Evolutionary conservation across 2,888 invertebrate species (phyloP), one percentile per base, ranked within the genome.

Genomic region (Netelia virgata): DNA sequence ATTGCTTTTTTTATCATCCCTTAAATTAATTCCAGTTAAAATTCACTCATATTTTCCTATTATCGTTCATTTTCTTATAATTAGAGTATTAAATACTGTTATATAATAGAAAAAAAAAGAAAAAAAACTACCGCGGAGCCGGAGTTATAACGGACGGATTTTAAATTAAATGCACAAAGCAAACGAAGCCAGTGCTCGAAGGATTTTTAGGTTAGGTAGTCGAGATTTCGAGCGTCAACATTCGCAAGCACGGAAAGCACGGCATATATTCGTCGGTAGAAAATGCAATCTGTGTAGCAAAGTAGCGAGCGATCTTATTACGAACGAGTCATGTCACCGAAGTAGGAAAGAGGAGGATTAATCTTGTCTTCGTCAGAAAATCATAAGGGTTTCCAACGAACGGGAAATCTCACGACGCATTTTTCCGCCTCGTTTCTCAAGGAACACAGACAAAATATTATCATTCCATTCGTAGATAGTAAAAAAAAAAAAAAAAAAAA

Each of bases 211-310:
- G 18, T 57, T 57, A 18, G 16, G 18, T 18, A 57, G 10, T 57
- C 57, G 9, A 57, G 57, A 55, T 70, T 70, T 36, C 10, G 16
- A n/a, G 55, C 55, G 23, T 16, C 47, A 14, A 16, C n/a, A 36
- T 57, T 57, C 1, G 18, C 57, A 11, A 11, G 28, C 18, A 6
- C 28, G 11, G n/a, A 36, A 10, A n/a, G 23, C 10, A 68, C n/a
- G 50, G 50, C n/a, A 50, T 55, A 69, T 69, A 28, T 55, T 55
- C 55, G 11, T 36, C 41, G 55, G n/a, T 16, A 36, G n/a, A 55
- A 70, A 70, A 70, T 70, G 53, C 69, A 68, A 68, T 70, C 55
- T n/a, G 55, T 8, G 53, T n/a, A 18, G 11, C 43, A 50, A 53
- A 69, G 50, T 50, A 69, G 50, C 20, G 53, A 28, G 14, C 53